A percentile compares a stretch with the other conserved stretches of the same genome.
Evolutionary conservation across 2,888 invertebrate genomes (phyloP).

Genomic region (Drosophila cognata): DNA sequence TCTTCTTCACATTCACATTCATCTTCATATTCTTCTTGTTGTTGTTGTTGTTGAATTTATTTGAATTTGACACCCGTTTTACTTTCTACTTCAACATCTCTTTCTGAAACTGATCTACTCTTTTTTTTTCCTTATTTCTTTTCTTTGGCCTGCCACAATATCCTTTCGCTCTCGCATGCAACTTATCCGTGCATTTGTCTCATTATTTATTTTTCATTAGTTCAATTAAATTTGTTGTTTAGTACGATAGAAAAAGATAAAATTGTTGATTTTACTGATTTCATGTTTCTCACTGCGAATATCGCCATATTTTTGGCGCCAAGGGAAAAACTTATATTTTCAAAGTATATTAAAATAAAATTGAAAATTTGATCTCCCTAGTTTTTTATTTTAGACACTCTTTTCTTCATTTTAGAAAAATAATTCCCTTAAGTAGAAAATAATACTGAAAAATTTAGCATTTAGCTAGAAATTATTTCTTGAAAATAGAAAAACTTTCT

Average conservation of each 20-base stretch:
- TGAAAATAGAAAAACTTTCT: not conserved
- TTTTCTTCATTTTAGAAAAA: not conserved
- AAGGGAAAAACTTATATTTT: not conserved
- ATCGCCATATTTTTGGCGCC: not conserved
- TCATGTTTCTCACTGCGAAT: not conserved
- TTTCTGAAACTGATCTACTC: not conserved
- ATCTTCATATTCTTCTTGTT: conserved; percentile 1
- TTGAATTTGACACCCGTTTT: conserved; percentile 68
- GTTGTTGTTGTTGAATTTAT: conserved; percentile 41
- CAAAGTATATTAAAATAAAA: not conserved
- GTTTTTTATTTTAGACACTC: not conserved
- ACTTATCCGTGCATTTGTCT: not conserved
- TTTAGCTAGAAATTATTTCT: not conserved
- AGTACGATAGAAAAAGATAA: not conserved
- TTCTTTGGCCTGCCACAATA: not conserved
- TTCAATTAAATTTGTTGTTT: not conserved
- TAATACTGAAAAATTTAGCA: not conserved
- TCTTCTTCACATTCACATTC: not conserved
- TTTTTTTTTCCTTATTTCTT: not conserved
- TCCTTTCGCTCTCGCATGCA: conserved; percentile 4
- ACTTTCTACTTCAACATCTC: conserved; percentile 46
- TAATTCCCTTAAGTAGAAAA: not conserved
- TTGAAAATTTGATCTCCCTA: no score
- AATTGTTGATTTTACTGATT: not conserved
- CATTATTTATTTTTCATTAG: not conserved